Percentiles rank a stretch among this genome's conserved stretches.
Conservation (phyloP, 2,888 invertebrate genomes). For the Trichopoda pennipes region DNA sequence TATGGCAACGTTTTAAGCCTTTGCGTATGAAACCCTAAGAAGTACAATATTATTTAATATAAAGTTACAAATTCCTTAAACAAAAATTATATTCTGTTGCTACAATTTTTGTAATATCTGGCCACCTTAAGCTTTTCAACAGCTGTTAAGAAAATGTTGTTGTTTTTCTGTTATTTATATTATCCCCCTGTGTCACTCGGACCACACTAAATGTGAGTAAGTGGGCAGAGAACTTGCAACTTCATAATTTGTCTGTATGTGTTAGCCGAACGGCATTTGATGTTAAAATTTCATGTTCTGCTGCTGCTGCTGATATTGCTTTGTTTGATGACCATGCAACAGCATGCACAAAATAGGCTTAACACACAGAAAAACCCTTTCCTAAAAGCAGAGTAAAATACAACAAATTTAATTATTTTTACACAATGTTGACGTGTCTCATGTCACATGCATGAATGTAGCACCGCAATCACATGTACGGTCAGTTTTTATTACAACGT, state of each 20-base stretch:
- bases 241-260: conserved; percentile 13
- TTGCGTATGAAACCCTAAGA: too few relatives aligned
- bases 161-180: conserved; percentile 14
- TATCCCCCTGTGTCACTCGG: conserved; percentile 28
- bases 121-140: conserved; percentile 39
- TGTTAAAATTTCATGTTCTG: conserved; percentile 65
- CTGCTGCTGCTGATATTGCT: conserved; percentile 30
- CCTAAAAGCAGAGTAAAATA: conserved; percentile 11
- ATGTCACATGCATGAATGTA: conserved; percentile 49
- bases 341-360: conserved; percentile 68
- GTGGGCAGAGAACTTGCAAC: conserved; percentile 38
- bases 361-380: conserved; percentile 63
- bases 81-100: not conserved
- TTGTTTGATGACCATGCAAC: conserved; percentile 67
- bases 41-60: not conserved
- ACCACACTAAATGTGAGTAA: not conserved
- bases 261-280: conserved; percentile 37
- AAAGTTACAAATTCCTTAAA: not conserved
- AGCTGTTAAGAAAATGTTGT: conserved; percentile 58
- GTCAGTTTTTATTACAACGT: conserved; percentile 15
- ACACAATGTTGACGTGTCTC: conserved; percentile 67
- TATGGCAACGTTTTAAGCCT: too few relatives aligned
- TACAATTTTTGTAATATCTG: conserved; percentile 12
- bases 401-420: conserved; percentile 68
- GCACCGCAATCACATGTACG: conserved; percentile 11